Conservation (phyloP, 2,797 vertebrate species). For the Neomorphus geoffroyi region DNA sequence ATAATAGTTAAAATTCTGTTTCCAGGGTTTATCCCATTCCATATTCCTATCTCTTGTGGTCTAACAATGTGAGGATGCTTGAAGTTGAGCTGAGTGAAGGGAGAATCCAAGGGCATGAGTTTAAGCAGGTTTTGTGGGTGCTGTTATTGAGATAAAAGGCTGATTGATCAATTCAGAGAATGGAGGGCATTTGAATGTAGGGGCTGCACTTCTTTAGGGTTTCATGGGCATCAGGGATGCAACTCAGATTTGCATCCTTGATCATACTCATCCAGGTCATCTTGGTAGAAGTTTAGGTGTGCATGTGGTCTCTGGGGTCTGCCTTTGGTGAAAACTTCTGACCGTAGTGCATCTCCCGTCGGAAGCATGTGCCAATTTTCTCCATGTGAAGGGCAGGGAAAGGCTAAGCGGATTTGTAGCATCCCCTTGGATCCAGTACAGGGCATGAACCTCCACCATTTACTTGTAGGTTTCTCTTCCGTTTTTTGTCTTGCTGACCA, state of each 20-base stretch:
- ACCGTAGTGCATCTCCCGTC: accelerated
- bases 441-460: accelerated
- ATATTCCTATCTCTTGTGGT: not conserved
- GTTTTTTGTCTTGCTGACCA: not conserved
- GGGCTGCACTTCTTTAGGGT: not conserved
- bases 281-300: accelerated
- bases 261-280: not conserved
- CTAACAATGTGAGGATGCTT: accelerated
- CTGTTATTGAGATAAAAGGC: not conserved
- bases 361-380: accelerated
- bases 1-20: not conserved
- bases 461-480: not conserved
- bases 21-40: not conserved
- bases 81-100: not conserved
- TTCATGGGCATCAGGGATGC: not conserved
- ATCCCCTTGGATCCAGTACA: accelerated
- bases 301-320: accelerated
- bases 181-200: accelerated
- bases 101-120: not conserved
- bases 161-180: not conserved
- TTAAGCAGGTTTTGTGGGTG: not conserved
- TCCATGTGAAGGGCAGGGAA: not conserved
- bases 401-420: not conserved
- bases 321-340: not conserved
- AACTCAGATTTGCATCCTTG: not conserved